These are phyloP conservation scores for Axis porcinus DNA, from an alignment of 2,113 vertebrate species.

Conservation along the genomic window DNA sequence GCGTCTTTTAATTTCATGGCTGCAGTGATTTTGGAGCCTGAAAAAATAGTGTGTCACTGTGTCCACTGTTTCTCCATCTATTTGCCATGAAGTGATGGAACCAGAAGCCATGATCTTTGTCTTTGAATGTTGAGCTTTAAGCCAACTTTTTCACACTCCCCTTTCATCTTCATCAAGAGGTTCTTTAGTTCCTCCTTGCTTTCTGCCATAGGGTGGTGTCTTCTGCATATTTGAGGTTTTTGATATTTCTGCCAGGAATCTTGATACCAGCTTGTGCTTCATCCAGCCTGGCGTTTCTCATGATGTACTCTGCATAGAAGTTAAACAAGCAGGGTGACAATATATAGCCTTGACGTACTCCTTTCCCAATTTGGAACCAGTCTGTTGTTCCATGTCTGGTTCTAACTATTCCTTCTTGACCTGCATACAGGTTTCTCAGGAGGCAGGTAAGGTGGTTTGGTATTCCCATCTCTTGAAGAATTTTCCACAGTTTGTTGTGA, in stretches of 20 bases:
- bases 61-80: not conserved
- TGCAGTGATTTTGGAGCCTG: not conserved
- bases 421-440: not conserved
- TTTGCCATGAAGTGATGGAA: not conserved
- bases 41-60: not conserved
- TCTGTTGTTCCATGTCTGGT: not conserved
- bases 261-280: not conserved
- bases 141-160: not conserved
- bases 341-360: not conserved
- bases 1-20: not conserved
- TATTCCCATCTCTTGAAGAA: not conserved
- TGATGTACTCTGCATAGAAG: not conserved
- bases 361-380: not conserved
- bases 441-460: not conserved
- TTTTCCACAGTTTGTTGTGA: not conserved
- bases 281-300: not conserved
- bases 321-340: not conserved
- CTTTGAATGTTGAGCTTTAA: not conserved
- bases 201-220: not conserved
- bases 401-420: not conserved
- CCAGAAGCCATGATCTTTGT: not conserved
- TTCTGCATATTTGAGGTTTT: not conserved
- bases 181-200: not conserved
- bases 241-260: not conserved
- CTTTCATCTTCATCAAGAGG: not conserved